Conservation (phyloP, 2,888 invertebrate genomes). For the Spilosoma lubricipeda region DNA sequence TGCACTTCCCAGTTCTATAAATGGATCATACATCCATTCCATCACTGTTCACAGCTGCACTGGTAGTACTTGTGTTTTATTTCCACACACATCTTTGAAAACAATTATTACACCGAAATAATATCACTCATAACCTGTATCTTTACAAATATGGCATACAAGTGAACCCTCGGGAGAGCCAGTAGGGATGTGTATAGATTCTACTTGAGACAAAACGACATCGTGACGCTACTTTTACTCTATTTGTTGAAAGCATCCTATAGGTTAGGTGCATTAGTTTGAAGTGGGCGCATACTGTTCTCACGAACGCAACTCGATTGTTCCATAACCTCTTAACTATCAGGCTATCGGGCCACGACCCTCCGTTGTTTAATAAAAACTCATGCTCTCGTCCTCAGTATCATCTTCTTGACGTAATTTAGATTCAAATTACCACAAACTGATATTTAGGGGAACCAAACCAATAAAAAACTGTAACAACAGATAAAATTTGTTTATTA, state of each 20-base stretch:
- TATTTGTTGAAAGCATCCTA: conserved; percentile 53
- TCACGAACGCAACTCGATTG: conserved; percentile 80
- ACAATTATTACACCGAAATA: conserved; percentile 25
- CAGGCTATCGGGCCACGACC: conserved; percentile 80
- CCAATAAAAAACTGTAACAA: not conserved
- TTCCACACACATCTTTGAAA: conserved; percentile 28
- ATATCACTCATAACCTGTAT: conserved; percentile 26
- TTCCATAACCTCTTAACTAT: conserved; percentile 79
- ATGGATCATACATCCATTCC: conserved; percentile 47
- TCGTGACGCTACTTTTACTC: conserved; percentile 53
- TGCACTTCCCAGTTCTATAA: conserved; percentile 53
- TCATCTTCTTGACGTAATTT: conserved; percentile 42
- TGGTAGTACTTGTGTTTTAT: conserved; percentile 36
- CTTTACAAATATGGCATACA: conserved; percentile 24
- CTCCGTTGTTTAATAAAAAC: conserved; percentile 68
- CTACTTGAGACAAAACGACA: conserved; percentile 45
- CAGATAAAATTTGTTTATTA: not conserved
- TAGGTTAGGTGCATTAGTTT: conserved; percentile 60
- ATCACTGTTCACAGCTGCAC: conserved; percentile 37
- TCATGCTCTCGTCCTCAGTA: conserved; percentile 58
- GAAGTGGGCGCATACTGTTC: conserved; percentile 69
- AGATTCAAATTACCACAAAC: conserved; percentile 3
- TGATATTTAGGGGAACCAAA: not conserved
- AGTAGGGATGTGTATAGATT: conserved; percentile 31
- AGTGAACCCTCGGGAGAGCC: conserved; percentile 10